A percentile compares a stretch with the other conserved stretches of the same genome.
phyloP scores from a whole-genome alignment of 92 coral and sea anemone genomes.

The Micromussa lordhowensis region DNA sequence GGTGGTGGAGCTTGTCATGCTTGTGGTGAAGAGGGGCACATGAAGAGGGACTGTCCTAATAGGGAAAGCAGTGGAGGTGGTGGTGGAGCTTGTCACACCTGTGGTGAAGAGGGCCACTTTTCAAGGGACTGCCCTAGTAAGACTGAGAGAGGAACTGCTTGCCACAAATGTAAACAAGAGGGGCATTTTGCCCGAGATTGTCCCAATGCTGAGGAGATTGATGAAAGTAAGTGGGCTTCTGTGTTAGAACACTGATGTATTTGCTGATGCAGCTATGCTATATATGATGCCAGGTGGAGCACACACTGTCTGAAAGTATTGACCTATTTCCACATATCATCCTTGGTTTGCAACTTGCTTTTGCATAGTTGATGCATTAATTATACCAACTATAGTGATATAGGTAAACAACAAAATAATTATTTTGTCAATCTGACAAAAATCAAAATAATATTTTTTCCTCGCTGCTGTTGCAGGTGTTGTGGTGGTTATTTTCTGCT shows the following conservation, averaged over 20 bases:
- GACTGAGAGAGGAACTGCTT: conserved; percentile 48
- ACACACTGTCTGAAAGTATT: too few species aligned
- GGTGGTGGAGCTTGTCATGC: conserved; percentile 67
- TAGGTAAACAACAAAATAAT: too few species aligned
- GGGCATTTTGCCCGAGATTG: conserved; percentile 89
- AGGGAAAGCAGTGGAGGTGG: conserved; percentile 43
- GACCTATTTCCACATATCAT: too few species aligned
- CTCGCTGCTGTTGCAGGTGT: too few species aligned
- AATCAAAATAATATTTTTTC: too few species aligned
- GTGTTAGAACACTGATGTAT: too few species aligned
- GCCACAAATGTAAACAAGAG: conserved; percentile 66
- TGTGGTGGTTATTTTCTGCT: not conserved
- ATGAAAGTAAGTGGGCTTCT: conserved; percentile 57
- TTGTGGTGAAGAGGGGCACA: conserved; percentile 76
- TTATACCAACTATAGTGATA: too few species aligned
- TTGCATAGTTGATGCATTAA: too few species aligned
- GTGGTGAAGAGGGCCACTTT: conserved; percentile 76
- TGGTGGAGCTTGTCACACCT: conserved; percentile 64
- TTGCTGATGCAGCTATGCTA: too few species aligned
- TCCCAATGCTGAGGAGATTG: conserved; percentile 59
- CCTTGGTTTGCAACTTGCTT: too few species aligned
- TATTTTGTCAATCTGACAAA: too few species aligned
- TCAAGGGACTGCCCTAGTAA: conserved; percentile 63
- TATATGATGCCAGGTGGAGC: too few species aligned
- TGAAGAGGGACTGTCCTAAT: conserved; percentile 75